Conservation (phyloP, 2,888 invertebrate species). For the Aspidiotus destructor region DNA sequence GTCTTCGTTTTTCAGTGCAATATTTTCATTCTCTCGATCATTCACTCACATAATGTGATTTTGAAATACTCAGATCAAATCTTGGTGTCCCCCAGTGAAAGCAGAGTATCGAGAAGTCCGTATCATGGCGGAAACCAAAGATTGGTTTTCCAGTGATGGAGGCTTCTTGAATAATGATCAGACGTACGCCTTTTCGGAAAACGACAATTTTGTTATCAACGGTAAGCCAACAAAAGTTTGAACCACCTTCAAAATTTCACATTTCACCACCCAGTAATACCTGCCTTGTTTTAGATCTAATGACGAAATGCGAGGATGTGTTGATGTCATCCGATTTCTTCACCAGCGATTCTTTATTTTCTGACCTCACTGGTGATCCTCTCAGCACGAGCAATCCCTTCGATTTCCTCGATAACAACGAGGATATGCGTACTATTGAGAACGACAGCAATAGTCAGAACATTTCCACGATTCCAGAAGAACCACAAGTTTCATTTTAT, state of each 20-base stretch:
- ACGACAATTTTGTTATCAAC: slow-evolving; percentile 9
- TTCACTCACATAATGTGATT: background rate
- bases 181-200: slow-evolving; percentile 9
- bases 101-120: background rate
- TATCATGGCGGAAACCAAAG: slow-evolving; percentile 21
- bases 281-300: slow-evolving; percentile 7
- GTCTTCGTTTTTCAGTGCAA: background rate
- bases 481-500: slow-evolving; percentile 15
- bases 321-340: slow-evolving; percentile 28
- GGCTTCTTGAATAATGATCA: slow-evolving; percentile 12
- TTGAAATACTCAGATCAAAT: background rate
- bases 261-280: background rate
- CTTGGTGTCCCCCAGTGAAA: too few relatives aligned
- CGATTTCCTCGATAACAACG: slow-evolving; percentile 13
- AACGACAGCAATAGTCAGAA: background rate
- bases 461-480: slow-evolving; percentile 15
- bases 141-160: slow-evolving; percentile 18
- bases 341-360: slow-evolving; percentile 16
- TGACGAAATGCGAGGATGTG: slow-evolving; percentile 30
- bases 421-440: slow-evolving; percentile 7
- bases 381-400: slow-evolving; percentile 16
- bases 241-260: background rate
- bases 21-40: background rate
- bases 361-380: slow-evolving; percentile 9
- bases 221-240: background rate